Evolutionary conservation across 2,888 invertebrate genomes (phyloP).

Genomic region (Tetropium fuscum): DNA sequence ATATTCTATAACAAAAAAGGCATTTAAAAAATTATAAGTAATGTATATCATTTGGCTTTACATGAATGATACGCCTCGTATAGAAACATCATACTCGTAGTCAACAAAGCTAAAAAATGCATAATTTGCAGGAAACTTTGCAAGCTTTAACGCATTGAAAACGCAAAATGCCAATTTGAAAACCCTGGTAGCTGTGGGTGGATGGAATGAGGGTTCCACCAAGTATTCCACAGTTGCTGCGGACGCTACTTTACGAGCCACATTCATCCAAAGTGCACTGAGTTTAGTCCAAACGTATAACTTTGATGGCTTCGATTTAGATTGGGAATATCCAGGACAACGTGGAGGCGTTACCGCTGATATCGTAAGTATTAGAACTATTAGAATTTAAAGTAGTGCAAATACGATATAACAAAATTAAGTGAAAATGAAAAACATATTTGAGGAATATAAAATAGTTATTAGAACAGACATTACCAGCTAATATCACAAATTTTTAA

Average conservation of each 20-base stretch:
- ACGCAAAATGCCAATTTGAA: conserved; percentile 68
- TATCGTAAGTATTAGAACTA: conserved; percentile 44
- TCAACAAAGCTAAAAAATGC: too few relatives aligned
- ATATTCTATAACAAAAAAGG: too few relatives aligned
- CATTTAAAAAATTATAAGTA: too few relatives aligned
- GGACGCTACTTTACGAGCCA: conserved; percentile 64
- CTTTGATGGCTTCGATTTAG: conserved; percentile 80
- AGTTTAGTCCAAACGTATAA: conserved; percentile 68
- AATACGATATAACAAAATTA: too few relatives aligned
- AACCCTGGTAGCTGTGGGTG: conserved; percentile 76
- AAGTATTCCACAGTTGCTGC: conserved; percentile 67
- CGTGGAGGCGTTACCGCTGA: conserved; percentile 66
- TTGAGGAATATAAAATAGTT: too few relatives aligned
- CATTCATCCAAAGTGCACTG: conserved; percentile 70
- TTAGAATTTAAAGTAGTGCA: not conserved
- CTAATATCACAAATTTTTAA: too few relatives aligned
- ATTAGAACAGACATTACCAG: too few relatives aligned
- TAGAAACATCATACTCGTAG: too few relatives aligned
- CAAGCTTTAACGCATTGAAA: conserved; percentile 68
- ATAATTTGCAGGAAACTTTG: conserved; percentile 2
- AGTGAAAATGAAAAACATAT: too few relatives aligned
- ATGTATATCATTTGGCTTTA: too few relatives aligned
- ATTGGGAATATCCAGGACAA: conserved; percentile 79
- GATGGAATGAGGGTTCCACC: conserved; percentile 72
- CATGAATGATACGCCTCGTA: too few relatives aligned